Evolutionary conservation across 2,797 vertebrate species (phyloP).

Genomic region (Smutsia gigantea): DNA sequence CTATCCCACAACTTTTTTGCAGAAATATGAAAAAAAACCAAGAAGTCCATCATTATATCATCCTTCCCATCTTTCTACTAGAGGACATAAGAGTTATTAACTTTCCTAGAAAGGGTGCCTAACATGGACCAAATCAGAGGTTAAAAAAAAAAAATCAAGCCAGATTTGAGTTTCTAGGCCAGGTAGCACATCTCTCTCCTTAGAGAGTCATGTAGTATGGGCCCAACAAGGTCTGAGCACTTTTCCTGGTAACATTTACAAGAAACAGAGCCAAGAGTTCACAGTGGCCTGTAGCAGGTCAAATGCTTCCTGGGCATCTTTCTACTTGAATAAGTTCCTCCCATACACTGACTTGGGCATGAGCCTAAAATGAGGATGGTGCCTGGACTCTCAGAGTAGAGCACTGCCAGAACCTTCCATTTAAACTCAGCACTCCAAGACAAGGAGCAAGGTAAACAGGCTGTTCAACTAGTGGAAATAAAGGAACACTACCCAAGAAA

Average conservation of each 20-base stretch:
- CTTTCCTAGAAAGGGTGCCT: neutral
- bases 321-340: slow-evolving; percentile 61
- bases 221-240: too few relatives aligned
- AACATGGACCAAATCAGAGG: neutral
- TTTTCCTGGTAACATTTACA: neutral
- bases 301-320: slow-evolving; percentile 68
- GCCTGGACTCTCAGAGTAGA: neutral
- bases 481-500: neutral
- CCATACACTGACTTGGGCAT: neutral
- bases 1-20: neutral
- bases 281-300: neutral
- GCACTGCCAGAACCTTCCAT: neutral
- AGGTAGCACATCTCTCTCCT: neutral
- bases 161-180: neutral
- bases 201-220: neutral
- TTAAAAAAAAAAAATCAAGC: neutral
- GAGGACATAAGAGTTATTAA: neutral
- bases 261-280: neutral
- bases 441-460: neutral
- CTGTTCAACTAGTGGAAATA: neutral
- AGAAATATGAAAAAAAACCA: neutral
- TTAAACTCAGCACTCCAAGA: neutral
- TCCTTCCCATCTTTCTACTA: neutral
- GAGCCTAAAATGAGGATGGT: neutral
- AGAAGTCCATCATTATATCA: neutral